Conservation (phyloP, 2,797 vertebrate species). For the Catostomus latipinnis region DNA sequence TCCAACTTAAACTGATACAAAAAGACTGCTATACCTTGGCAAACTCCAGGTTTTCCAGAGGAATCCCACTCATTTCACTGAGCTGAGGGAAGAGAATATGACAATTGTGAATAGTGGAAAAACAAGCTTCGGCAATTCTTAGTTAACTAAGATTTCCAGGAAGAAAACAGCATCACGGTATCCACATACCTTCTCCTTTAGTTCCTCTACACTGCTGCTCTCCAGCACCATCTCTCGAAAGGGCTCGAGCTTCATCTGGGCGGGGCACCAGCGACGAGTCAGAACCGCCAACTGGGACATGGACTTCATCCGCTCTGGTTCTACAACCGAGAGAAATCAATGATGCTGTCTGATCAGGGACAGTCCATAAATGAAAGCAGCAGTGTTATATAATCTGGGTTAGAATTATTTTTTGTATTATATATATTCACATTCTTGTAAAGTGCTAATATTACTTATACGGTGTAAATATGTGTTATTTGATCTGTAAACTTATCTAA, state of each 20-base stretch:
- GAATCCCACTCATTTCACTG: conserved; percentile 88
- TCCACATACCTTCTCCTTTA: conserved; percentile 88
- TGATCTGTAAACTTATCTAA: no score
- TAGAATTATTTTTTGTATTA: no score
- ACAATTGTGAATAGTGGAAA: background rate
- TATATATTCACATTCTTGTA: no score
- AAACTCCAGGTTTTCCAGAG: conserved; percentile 95
- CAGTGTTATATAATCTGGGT: no score
- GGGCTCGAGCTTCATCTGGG: conserved; percentile 89
- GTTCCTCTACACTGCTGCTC: conserved; percentile 94
- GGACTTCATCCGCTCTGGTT: conserved; percentile 96
- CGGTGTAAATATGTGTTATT: no score
- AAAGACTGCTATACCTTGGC: conserved; percentile 85
- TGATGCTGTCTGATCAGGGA: background rate
- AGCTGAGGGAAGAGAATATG: conserved; percentile 78
- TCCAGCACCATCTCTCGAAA: conserved; percentile 97
- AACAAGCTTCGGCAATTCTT: background rate
- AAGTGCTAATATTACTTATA: no score
- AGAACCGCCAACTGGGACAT: conserved; percentile 97
- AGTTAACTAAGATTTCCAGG: background rate
- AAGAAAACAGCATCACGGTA: background rate
- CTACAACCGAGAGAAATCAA: conserved; percentile 68
- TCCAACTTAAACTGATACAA: background rate
- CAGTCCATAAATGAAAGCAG: background rate
- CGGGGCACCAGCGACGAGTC: conserved; percentile 89